Base-by-base conservation (phyloP, 2,113 vertebrate species). In the Orcinus orca region DNA sequence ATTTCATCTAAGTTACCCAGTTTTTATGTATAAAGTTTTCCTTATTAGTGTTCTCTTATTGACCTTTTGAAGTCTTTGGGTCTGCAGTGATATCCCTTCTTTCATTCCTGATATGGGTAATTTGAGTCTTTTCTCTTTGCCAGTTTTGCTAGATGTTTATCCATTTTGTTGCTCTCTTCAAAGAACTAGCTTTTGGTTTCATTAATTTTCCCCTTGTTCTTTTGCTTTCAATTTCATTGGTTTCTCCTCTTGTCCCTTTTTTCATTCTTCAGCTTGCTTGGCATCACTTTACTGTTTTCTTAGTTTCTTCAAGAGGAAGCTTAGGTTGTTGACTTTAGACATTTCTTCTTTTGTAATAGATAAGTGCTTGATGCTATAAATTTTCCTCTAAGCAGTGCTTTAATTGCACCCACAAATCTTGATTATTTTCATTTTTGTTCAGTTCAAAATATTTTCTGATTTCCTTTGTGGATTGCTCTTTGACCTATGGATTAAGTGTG, bases 91-190 rank as follows among this genome's bases (percentile, higher is more conserved):
- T 80, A 63, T 3, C 14, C 6, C 29, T 29, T 67, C 14, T 29
- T 71, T 86, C 17, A 60, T 62, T 80, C 26, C 26, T 89, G 31
- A 41, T 86, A 41, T 11, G 74, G 67, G 21, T 70, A 81, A 89
- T 83, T 80, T 70, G 23, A 85, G 10, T 83, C 6, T 68, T 44
- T 44, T 82, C 80, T 86, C 18, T 70, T 77, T 55, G 55, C 63
- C 55, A 62, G 18, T 70, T 73, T 88, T 55, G 8, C 26, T 47
- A 26, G n/a, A 60, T 3, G 25, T 83, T 89, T 95, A 38, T 85
- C 87, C n/a, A 60, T 96, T 90, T 93, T 96, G 31, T 88, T 79
- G 38, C 82, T 77, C 4, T 90, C 65, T 95, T 88, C 47, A 90
- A 73, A 65, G n/a, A 90, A 38, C 58, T 25, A n/a, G 77, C 70